Evolutionary conservation across 2,797 vertebrate species (phyloP).

Genomic region (Diplodus sargus): DNA sequence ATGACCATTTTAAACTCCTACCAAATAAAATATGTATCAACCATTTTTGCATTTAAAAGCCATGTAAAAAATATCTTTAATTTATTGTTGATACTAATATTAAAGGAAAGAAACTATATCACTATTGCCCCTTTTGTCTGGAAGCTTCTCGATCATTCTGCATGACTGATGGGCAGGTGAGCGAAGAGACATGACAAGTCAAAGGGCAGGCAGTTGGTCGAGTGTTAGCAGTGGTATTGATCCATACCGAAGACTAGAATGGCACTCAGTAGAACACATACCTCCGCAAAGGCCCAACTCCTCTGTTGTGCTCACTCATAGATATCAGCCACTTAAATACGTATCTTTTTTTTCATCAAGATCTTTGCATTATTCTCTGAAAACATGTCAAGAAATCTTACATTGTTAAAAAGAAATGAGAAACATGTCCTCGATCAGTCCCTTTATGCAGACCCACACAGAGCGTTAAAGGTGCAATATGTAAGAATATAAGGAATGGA

Average conservation of each 20-base stretch:
- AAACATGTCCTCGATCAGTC: no score
- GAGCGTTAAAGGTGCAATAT: no score
- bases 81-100: neutral
- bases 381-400: no score
- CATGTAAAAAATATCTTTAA: neutral
- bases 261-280: no score
- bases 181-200: neutral
- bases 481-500: no score
- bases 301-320: no score
- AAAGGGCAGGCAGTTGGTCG: neutral
- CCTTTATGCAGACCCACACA: no score
- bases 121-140: neutral
- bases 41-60: neutral
- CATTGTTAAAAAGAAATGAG: no score
- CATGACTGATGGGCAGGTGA: neutral
- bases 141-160: neutral
- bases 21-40: neutral
- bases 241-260: neutral
- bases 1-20: neutral
- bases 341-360: no score
- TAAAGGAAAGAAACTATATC: neutral
- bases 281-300: no score
- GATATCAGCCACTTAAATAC: no score
- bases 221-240: neutral
- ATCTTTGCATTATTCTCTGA: no score